phyloP scores from a whole-genome alignment of 2,797 vertebrate genomes.

The Taenioides sp. region DNA sequence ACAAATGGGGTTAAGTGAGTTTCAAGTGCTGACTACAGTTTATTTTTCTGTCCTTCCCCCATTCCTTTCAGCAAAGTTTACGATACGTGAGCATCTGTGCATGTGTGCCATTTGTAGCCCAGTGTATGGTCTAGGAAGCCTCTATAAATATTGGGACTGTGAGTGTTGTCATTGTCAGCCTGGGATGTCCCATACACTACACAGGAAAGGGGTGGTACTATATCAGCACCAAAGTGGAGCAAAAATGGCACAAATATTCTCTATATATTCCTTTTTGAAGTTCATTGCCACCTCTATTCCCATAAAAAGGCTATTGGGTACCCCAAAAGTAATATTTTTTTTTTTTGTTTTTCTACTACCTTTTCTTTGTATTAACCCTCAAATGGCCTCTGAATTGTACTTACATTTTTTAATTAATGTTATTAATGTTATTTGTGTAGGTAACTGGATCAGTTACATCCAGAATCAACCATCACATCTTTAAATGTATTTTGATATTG shows the following conservation, averaged over 20 bases:
- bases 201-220: conserved; percentile 5
- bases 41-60: conserved; percentile 35
- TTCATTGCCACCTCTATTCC: background rate
- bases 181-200: conserved; percentile 34
- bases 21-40: conserved; percentile 49
- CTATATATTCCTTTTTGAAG: background rate
- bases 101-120: conserved; percentile 27
- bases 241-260: background rate
- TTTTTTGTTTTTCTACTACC: too few relatives aligned
- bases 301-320: background rate
- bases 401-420: too few relatives aligned
- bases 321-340: too few relatives aligned
- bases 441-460: too few relatives aligned
- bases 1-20: conserved; percentile 33
- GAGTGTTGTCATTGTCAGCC: conserved; percentile 38
- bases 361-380: too few relatives aligned
- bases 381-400: too few relatives aligned
- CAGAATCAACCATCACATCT: too few relatives aligned
- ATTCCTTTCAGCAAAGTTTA: conserved; percentile 28
- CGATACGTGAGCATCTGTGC: conserved; percentile 15
- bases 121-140: conserved; percentile 43
- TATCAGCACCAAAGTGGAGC: background rate
- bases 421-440: too few relatives aligned
- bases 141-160: conserved; percentile 51
- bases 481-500: too few relatives aligned